These are phyloP conservation scores for Acleris literana DNA, from an alignment of 2,888 invertebrate species.

Conservation along the genomic window DNA sequence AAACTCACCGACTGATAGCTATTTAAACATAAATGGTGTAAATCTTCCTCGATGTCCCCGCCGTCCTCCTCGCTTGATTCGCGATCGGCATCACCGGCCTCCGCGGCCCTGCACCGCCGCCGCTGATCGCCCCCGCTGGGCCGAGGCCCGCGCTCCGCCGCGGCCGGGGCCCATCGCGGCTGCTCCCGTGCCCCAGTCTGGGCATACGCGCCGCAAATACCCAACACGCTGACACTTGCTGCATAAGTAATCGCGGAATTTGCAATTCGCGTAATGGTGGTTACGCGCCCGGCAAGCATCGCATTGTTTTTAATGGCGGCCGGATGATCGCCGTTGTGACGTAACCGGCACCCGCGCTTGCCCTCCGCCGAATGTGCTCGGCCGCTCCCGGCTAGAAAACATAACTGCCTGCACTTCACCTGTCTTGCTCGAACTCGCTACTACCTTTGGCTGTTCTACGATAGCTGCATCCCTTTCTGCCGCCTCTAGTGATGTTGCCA, in stretches of 20 bases:
- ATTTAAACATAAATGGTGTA: slow-evolving; percentile 36
- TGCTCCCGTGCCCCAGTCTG: slow-evolving; percentile 29
- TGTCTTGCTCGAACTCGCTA: neutral
- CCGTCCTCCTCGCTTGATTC: neutral
- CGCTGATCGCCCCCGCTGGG: neutral
- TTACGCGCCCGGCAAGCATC: neutral
- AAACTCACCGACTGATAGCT: slow-evolving; percentile 41
- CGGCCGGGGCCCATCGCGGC: neutral
- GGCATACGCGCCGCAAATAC: slow-evolving; percentile 36
- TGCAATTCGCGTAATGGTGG: slow-evolving; percentile 18
- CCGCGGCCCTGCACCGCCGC: slow-evolving; percentile 3
- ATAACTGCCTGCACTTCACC: neutral
- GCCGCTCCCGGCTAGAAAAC: neutral
- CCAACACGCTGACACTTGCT: slow-evolving; percentile 30
- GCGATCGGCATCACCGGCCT: neutral
- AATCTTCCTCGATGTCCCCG: slow-evolving; percentile 6
- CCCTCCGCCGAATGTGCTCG: slow-evolving; percentile 2
- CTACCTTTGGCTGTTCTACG: neutral
- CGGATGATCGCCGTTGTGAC: neutral
- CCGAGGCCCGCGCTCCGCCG: neutral
- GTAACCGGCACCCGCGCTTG: slow-evolving; percentile 14
- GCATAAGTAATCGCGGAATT: slow-evolving; percentile 32
- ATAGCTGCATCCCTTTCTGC: slow-evolving; percentile 9
- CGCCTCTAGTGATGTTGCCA: slow-evolving; percentile 14
- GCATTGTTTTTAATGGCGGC: slow-evolving; percentile 8